Conservation (phyloP, 2,888 invertebrate species). For the Stenurella melanura region DNA sequence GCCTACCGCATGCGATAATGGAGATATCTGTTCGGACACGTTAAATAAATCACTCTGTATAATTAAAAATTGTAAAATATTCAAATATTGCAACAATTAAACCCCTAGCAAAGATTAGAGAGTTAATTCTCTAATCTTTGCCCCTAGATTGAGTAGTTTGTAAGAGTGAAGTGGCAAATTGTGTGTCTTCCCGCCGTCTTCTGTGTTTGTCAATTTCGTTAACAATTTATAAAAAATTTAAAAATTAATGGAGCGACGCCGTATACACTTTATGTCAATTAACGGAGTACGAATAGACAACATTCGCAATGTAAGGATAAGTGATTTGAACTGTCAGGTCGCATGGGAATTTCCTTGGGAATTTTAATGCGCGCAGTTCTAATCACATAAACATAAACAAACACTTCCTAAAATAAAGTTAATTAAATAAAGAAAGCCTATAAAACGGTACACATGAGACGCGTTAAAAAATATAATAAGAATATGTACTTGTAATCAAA, state of each 20-base stretch:
- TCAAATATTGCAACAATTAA: too few relatives aligned
- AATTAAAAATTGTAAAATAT: too few relatives aligned
- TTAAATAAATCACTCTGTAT: too few relatives aligned
- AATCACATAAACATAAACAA: slow-evolving; percentile 29
- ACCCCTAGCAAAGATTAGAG: too few relatives aligned
- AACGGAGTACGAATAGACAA: slow-evolving; percentile 13
- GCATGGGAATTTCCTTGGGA: slow-evolving; percentile 4
- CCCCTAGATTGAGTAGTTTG: too few relatives aligned
- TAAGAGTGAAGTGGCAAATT: too few relatives aligned
- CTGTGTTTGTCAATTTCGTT: neutral
- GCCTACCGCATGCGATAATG: too few relatives aligned
- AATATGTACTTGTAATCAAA: too few relatives aligned
- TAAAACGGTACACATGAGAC: slow-evolving; percentile 66
- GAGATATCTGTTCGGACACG: too few relatives aligned
- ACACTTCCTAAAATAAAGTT: slow-evolving; percentile 35
- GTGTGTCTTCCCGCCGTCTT: neutral
- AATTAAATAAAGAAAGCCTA: neutral
- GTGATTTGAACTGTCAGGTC: slow-evolving; percentile 16
- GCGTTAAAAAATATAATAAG: too few relatives aligned
- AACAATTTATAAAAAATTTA: neutral
- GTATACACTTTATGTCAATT: slow-evolving; percentile 4
- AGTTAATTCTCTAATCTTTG: too few relatives aligned
- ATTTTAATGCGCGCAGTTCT: slow-evolving; percentile 1
- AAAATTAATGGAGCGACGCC: neutral
- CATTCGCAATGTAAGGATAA: slow-evolving; percentile 6